Percentiles rank a stretch among this genome's conserved stretches.
phyloP scores from a whole-genome alignment of 2,888 invertebrate species.

The Xanthia icteritia region DNA sequence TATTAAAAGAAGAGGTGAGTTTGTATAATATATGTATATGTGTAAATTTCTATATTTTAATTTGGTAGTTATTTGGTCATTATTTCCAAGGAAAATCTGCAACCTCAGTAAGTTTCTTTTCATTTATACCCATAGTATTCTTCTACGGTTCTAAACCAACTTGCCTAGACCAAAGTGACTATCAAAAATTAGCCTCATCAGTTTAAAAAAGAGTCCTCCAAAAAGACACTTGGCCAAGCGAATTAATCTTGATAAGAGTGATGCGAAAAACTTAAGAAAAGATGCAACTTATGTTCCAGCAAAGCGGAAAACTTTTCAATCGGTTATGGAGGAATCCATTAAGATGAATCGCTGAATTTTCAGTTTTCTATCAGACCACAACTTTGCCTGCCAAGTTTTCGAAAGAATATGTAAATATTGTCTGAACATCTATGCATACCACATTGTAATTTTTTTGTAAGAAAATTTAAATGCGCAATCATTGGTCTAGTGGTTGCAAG shows the following conservation, averaged over 20 bases:
- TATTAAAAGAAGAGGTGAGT: too few species aligned
- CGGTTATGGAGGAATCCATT: conserved; percentile 64
- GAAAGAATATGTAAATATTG: conserved; percentile 54
- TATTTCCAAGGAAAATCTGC: not conserved
- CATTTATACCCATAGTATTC: not conserved
- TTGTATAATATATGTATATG: too few species aligned
- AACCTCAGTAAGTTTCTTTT: not conserved
- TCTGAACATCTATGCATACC: too few species aligned
- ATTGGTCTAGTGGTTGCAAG: not conserved
- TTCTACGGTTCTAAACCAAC: not conserved
- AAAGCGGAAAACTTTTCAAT: conserved; percentile 65
- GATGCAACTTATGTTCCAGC: conserved; percentile 53
- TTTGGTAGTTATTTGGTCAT: not conserved
- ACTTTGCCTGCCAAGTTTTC: conserved; percentile 51
- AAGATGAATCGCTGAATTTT: conserved; percentile 61
- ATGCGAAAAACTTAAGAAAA: conserved; percentile 53
- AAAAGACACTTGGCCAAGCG: conserved; percentile 37
- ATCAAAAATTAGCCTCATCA: conserved; percentile 28
- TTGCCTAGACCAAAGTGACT: not conserved
- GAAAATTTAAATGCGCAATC: not conserved
- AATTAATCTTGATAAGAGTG: conserved; percentile 63
- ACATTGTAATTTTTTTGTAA: not conserved
- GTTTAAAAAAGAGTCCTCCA: conserved; percentile 14
- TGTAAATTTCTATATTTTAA: not conserved
- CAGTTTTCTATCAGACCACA: conserved; percentile 60